Evolutionary conservation across 2,888 invertebrate genomes (phyloP).

Genomic region (Heteropelma amictum): DNA sequence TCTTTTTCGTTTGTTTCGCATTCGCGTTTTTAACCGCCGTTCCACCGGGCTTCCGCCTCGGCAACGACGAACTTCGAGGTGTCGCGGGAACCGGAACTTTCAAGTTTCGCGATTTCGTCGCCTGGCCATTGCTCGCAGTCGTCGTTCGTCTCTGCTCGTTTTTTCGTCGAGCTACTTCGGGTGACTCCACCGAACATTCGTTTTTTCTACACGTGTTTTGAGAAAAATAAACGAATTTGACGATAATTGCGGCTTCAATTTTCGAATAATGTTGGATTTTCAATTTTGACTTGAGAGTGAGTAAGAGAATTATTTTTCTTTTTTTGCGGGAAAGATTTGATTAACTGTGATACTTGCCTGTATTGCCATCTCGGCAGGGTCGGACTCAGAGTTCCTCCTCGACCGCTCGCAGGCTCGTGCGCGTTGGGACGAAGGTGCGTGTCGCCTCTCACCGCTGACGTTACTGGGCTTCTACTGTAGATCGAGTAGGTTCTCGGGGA

Average conservation of each 20-base stretch:
- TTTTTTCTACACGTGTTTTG: constrained; percentile 36
- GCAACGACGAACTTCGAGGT: constrained; percentile 47
- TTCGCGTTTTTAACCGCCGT: constrained; percentile 12
- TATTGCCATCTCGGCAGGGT: constrained; percentile 80
- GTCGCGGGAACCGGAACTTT: constrained; percentile 18
- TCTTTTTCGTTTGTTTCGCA: constrained; percentile 35
- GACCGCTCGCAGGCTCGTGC: constrained; percentile 78
- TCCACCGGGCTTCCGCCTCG: constrained; percentile 11
- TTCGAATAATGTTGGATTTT: too few species aligned
- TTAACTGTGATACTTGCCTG: constrained; percentile 73
- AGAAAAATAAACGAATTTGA: too few species aligned
- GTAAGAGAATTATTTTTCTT: not conserved
- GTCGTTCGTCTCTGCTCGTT: constrained; percentile 27
- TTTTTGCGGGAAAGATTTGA: not conserved
- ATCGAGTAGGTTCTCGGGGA: constrained; percentile 79
- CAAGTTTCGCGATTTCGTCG: not conserved
- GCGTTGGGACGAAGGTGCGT: constrained; percentile 80
- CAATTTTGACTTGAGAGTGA: not conserved
- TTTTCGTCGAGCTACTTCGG: constrained; percentile 37
- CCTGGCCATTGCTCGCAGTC: constrained; percentile 11
- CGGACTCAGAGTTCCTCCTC: constrained; percentile 81
- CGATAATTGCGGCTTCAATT: too few species aligned
- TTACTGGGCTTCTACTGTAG: constrained; percentile 80
- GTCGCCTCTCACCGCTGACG: constrained; percentile 80
- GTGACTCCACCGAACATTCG: constrained; percentile 40